A percentile compares a stretch with the other conserved stretches of the same genome.
Conservation (phyloP, 2,113 vertebrate species). For the Boulengeromyrus knoepffleri region DNA sequence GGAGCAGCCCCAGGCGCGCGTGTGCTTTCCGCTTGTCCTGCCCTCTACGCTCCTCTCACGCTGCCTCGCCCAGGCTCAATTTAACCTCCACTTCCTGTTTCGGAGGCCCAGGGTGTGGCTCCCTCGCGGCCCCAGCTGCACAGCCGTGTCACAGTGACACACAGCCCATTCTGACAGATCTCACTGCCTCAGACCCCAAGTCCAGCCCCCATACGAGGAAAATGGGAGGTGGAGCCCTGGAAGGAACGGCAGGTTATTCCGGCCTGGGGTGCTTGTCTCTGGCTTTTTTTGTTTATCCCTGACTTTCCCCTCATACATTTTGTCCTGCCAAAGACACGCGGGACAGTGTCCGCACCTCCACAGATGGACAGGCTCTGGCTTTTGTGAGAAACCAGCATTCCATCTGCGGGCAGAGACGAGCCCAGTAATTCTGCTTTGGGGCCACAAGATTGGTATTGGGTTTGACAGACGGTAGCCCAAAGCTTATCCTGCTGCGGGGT, state of each 20-base stretch:
- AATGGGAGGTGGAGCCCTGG: background rate
- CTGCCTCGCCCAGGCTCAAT: background rate
- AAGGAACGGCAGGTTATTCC: background rate
- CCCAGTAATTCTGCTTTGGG: background rate
- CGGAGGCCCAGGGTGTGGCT: background rate
- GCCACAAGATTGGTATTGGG: background rate
- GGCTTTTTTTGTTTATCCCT: background rate
- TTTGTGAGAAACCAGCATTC: background rate
- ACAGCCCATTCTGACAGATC: background rate
- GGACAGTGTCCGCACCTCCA: background rate
- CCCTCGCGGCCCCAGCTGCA: background rate
- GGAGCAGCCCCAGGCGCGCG: background rate
- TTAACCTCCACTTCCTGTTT: constrained; percentile 6
- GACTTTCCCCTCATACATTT: background rate
- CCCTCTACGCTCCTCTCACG: background rate
- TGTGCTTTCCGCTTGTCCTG: background rate
- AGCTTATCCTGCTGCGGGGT: background rate
- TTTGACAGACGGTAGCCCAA: background rate
- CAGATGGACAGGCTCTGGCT: background rate
- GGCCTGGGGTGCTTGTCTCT: background rate
- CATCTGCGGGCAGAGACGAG: background rate
- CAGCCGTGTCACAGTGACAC: background rate
- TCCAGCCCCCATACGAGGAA: background rate
- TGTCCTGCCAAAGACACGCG: background rate
- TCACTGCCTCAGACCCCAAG: background rate